Conservation (phyloP, 1,140 invertebrate species). For the Pseudobourletiella spinata region DNA sequence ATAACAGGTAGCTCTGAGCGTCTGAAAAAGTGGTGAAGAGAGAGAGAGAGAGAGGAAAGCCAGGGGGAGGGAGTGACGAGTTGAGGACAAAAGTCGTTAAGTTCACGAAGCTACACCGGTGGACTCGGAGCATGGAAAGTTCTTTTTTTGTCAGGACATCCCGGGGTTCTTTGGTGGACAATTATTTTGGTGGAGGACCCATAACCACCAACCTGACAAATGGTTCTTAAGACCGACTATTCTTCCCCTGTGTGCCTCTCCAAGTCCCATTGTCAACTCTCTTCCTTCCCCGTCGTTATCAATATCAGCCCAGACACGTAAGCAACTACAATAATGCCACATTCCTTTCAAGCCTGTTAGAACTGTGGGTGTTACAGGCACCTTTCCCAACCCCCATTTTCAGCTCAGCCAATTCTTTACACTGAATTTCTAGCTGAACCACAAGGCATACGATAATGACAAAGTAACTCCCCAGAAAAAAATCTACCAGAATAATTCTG, state of each 20-base stretch:
- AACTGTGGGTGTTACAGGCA: no score
- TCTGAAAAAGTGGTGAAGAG: no score
- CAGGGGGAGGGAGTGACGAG: slow-evolving; percentile 17
- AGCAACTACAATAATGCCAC: no score
- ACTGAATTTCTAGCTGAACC: no score
- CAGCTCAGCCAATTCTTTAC: no score
- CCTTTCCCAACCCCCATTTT: no score
- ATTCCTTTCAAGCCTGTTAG: no score
- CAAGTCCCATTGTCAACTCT: background rate
- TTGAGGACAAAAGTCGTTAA: slow-evolving; percentile 33
- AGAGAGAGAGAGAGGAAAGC: background rate
- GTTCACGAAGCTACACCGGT: slow-evolving; percentile 20
- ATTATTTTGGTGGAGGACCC: slow-evolving; percentile 11
- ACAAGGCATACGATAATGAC: no score
- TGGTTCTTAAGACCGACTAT: slow-evolving; percentile 9
- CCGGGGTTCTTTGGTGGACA: slow-evolving; percentile 24
- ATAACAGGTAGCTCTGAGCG: no score
- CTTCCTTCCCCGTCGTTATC: background rate
- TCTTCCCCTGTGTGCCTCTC: background rate
- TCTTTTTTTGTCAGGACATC: slow-evolving; percentile 19
- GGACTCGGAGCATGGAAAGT: slow-evolving; percentile 15
- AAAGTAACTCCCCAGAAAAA: no score
- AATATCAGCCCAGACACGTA: background rate
- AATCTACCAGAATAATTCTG: no score
- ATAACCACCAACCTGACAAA: slow-evolving; percentile 22